A percentile compares a stretch with the other conserved stretches of the same genome.
These are phyloP conservation scores for Ophion obscuratus DNA, from an alignment of 2,888 invertebrate species.

Conservation along the genomic window DNA sequence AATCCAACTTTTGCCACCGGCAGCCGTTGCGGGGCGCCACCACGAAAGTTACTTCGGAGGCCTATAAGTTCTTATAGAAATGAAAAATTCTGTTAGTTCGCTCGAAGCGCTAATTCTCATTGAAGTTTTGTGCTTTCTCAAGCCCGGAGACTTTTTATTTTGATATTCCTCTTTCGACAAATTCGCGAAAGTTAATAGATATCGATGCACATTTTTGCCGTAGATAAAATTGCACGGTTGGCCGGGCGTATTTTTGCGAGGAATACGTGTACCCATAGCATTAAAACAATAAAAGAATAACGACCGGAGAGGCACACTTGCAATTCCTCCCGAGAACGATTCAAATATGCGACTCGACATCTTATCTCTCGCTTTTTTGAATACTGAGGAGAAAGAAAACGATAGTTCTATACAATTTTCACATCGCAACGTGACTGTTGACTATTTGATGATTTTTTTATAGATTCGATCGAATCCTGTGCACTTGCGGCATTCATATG, in stretches of 20 bases:
- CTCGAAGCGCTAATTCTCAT: slow-evolving; percentile 10
- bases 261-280: background rate
- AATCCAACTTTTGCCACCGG: too few species aligned
- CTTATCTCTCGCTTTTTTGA: slow-evolving; percentile 6
- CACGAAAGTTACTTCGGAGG: too few species aligned
- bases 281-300: background rate
- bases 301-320: background rate
- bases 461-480: slow-evolving; percentile 56
- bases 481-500: slow-evolving; percentile 30
- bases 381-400: background rate
- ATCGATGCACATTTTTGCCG: background rate
- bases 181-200: background rate
- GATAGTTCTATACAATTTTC: slow-evolving; percentile 64
- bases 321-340: background rate
- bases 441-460: slow-evolving; percentile 71
- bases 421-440: slow-evolving; percentile 70
- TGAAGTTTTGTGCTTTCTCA: slow-evolving; percentile 2
- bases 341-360: slow-evolving; percentile 13
- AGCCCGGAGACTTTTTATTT: background rate
- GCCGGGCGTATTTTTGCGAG: background rate
- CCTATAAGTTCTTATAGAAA: slow-evolving; percentile 20
- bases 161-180: background rate
- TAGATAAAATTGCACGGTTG: background rate
- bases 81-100: slow-evolving; percentile 2
- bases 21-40: too few species aligned